These are phyloP conservation scores for Pectinophora gossypiella DNA, from an alignment of 1,140 invertebrate genomes.

Conservation along the genomic window DNA sequence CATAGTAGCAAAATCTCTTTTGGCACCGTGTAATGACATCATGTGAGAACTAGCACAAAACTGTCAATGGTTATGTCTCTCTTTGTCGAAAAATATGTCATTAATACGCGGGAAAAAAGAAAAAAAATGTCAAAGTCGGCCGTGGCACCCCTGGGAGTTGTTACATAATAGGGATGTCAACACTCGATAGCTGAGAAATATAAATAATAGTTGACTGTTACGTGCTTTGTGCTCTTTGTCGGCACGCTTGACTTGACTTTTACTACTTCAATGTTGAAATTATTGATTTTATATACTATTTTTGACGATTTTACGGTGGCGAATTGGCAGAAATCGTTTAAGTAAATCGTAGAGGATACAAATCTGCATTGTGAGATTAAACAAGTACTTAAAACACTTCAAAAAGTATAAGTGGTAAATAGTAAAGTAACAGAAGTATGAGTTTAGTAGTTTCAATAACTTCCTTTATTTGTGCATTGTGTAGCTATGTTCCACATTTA, in stretches of 20 bases:
- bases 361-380: too few relatives aligned
- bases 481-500: too few relatives aligned
- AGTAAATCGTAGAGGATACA: not conserved
- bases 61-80: constrained; percentile 63
- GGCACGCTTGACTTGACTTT: constrained; percentile 40
- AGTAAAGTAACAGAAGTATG: too few relatives aligned
- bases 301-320: not conserved
- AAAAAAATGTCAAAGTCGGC: constrained; percentile 49
- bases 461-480: too few relatives aligned
- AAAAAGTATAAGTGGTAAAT: too few relatives aligned
- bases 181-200: constrained; percentile 48
- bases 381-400: too few relatives aligned
- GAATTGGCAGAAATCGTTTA: not conserved
- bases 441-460: too few relatives aligned
- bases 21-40: constrained; percentile 62
- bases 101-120: constrained; percentile 55
- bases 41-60: constrained; percentile 47
- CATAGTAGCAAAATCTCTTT: constrained; percentile 31
- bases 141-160: constrained; percentile 52
- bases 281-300: not conserved
- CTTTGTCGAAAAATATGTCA: constrained; percentile 62
- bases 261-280: not conserved
- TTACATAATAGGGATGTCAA: constrained; percentile 69
- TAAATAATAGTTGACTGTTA: constrained; percentile 58
- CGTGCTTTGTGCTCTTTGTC: constrained; percentile 48